These are phyloP conservation scores for Mus caroli DNA, from an alignment of 2,797 vertebrate genomes.

Conservation along the genomic window DNA sequence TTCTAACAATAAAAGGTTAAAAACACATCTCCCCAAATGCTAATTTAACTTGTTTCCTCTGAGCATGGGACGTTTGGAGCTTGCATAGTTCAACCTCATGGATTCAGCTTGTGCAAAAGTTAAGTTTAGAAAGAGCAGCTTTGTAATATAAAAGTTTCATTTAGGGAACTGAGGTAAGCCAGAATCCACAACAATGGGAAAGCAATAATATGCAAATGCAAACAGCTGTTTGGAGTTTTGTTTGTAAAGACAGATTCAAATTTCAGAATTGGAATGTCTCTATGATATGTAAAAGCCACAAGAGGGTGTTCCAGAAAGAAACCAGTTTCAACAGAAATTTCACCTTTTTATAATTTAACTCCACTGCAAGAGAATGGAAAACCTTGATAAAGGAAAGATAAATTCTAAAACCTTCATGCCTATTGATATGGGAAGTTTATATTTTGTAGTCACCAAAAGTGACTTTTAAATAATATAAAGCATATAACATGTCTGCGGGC, in stretches of 20 bases:
- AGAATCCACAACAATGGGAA: background rate
- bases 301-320: conserved; percentile 1
- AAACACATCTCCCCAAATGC: background rate
- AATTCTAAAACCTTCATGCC: background rate
- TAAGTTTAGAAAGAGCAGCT: conserved; percentile 52
- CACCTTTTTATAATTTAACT: background rate
- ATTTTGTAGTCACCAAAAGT: conserved; percentile 12
- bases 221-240: background rate
- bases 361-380: background rate
- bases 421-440: conserved; percentile 9
- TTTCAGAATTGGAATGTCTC: conserved; percentile 35
- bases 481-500: background rate
- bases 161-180: background rate
- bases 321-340: background rate
- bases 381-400: background rate
- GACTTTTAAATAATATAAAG: conserved; percentile 20
- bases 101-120: background rate
- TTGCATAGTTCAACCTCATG: background rate
- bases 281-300: conserved; percentile 20
- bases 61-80: background rate
- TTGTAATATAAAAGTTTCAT: conserved; percentile 29
- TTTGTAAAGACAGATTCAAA: conserved; percentile 14
- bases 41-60: conserved; percentile 34
- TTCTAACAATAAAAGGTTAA: background rate
- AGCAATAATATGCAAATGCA: conserved; percentile 9